Evolutionary conservation across 2,888 invertebrate species (phyloP).

Genomic region (Chydorus sphaericus): DNA sequence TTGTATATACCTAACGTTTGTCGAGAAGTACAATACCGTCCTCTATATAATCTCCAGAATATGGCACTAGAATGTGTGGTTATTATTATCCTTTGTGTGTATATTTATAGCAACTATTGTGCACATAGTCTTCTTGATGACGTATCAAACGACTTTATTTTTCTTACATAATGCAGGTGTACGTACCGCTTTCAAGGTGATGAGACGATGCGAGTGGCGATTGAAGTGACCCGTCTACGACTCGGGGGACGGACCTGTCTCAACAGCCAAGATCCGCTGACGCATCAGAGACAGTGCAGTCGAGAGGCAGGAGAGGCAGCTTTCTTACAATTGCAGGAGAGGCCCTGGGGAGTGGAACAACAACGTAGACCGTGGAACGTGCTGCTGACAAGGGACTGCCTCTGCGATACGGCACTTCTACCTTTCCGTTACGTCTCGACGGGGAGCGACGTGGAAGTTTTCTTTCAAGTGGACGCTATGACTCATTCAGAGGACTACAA

Average conservation of each 20-base stretch:
- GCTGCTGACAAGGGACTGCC: constrained; percentile 44
- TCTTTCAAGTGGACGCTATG: constrained; percentile 61
- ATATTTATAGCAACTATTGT: no score
- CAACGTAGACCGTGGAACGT: neutral
- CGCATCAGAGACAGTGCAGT: constrained; percentile 16
- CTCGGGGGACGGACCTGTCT: constrained; percentile 28
- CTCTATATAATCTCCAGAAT: no score
- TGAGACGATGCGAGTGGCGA: constrained; percentile 9
- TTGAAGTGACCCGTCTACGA: constrained; percentile 28
- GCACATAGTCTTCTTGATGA: no score
- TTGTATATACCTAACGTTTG: no score
- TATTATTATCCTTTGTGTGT: no score
- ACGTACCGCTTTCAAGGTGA: constrained; percentile 14
- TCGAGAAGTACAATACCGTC: no score
- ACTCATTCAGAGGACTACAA: constrained; percentile 64
- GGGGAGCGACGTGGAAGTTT: constrained; percentile 52
- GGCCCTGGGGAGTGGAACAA: neutral
- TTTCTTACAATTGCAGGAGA: neutral
- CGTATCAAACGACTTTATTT: no score
- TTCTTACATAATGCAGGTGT: neutral
- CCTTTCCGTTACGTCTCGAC: constrained; percentile 50
- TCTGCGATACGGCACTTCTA: constrained; percentile 34
- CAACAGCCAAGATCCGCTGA: constrained; percentile 5
- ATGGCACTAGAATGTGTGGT: no score
- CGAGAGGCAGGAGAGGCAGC: neutral